Conservation (phyloP, 35 echinoderm and acorn worm species). For the Apostichopus japonicus region DNA sequence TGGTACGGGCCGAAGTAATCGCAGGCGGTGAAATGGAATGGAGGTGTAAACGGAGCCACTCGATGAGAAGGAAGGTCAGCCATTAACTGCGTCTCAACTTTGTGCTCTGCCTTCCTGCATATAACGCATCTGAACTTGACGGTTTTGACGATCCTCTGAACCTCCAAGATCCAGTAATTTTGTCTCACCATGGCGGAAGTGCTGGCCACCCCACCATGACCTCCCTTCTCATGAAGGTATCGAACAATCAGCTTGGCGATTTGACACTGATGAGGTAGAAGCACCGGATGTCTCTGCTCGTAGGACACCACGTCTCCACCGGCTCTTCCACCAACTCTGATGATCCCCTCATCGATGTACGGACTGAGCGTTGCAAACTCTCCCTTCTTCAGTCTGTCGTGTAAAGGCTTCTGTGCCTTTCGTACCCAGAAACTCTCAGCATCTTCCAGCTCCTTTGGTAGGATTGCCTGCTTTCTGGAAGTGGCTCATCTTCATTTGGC, state of each 20-base stretch:
- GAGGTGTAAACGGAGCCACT: slow-evolving; percentile 56
- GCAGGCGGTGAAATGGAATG: slow-evolving; percentile 56
- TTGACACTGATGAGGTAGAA: slow-evolving; percentile 55
- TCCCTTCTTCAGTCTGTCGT: slow-evolving; percentile 33
- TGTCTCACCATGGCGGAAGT: slow-evolving; percentile 60
- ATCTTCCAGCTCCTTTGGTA: slow-evolving; percentile 31
- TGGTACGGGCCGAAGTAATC: slow-evolving; percentile 59
- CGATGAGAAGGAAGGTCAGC: slow-evolving; percentile 55
- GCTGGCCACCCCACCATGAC: slow-evolving; percentile 56
- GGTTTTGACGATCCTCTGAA: slow-evolving; percentile 52
- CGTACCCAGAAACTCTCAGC: slow-evolving; percentile 55
- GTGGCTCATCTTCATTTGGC: background rate
- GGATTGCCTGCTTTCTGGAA: background rate
- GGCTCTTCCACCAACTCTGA: slow-evolving; percentile 68
- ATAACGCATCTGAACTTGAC: slow-evolving; percentile 31
- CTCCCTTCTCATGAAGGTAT: slow-evolving; percentile 37
- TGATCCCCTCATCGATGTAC: slow-evolving; percentile 53
- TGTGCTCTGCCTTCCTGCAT: background rate
- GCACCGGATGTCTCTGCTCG: slow-evolving; percentile 53
- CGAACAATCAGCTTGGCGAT: slow-evolving; percentile 58
- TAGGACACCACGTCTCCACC: slow-evolving; percentile 29
- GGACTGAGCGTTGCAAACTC: slow-evolving; percentile 70
- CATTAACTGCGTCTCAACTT: slow-evolving; percentile 63
- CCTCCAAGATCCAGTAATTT: slow-evolving; percentile 66
- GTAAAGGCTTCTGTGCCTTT: slow-evolving; percentile 64